A percentile compares a stretch with the other conserved stretches of the same genome.
Evolutionary conservation across 2,888 invertebrate genomes (phyloP).

Genomic region (Hymenopus coronatus): DNA sequence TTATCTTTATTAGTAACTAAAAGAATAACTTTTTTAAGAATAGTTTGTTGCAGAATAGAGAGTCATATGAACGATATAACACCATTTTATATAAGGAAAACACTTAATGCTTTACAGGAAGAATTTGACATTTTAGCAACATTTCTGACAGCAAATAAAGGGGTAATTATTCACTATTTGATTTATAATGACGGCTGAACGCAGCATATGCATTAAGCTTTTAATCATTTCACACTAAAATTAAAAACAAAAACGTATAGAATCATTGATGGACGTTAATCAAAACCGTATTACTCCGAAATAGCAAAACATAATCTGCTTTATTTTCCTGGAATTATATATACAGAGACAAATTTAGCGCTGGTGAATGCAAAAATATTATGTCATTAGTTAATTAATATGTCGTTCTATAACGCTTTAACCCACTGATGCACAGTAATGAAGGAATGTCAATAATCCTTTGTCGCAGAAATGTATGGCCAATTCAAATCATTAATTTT

Average conservation of each 20-base stretch:
- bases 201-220: background rate
- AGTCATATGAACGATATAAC: too few relatives aligned
- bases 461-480: background rate
- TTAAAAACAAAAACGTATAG: background rate
- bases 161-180: too few relatives aligned
- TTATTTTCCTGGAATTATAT: background rate
- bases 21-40: too few relatives aligned
- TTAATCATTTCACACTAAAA: background rate
- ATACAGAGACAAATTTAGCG: background rate
- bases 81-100: too few relatives aligned
- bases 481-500: background rate
- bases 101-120: too few relatives aligned
- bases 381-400: background rate
- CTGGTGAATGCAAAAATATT: background rate
- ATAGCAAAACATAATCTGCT: background rate
- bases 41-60: too few relatives aligned
- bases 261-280: background rate
- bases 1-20: too few relatives aligned
- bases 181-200: too few relatives aligned
- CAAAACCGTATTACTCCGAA: background rate
- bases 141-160: too few relatives aligned
- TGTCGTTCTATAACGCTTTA: background rate
- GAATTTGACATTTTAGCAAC: too few relatives aligned
- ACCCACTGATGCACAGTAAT: background rate
- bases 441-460: background rate